Evolutionary conservation across 2,797 vertebrate species (phyloP).

Genomic region (Neostethus bicornis): DNA sequence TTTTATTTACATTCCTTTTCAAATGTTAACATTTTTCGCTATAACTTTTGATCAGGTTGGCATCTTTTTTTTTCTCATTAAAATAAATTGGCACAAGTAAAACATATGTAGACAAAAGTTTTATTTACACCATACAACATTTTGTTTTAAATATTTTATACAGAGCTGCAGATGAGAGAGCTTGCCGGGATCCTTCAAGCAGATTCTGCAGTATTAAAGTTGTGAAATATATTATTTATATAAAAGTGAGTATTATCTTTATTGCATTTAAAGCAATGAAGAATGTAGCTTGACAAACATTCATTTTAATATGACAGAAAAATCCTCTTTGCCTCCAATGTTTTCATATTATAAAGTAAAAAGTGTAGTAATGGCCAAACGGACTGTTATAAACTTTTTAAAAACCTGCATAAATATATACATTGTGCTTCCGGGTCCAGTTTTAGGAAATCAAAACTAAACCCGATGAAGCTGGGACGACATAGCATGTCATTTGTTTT

Average conservation of each 20-base stretch:
- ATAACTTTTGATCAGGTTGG: constrained; percentile 85
- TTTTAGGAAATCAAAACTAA: constrained; percentile 95
- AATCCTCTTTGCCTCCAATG: constrained; percentile 89
- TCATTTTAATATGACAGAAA: constrained; percentile 99
- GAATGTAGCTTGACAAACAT: constrained; percentile 99
- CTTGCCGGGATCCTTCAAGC: constrained; percentile 96
- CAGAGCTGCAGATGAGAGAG: constrained; percentile 99
- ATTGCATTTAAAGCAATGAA: constrained; percentile 99
- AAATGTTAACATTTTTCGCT: constrained; percentile 88
- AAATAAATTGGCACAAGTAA: constrained; percentile 98
- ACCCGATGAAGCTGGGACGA: constrained; percentile 98
- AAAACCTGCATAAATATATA: constrained; percentile 99
- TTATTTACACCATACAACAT: constrained; percentile 99
- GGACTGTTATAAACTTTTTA: constrained; percentile 99
- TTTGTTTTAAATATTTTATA: constrained; percentile 99
- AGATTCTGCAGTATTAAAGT: constrained; percentile 99
- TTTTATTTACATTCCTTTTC: constrained; percentile 91
- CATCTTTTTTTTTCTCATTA: constrained; percentile 85
- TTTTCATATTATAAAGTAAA: constrained; percentile 99
- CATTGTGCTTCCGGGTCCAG: constrained; percentile 99
- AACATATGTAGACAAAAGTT: constrained; percentile 99
- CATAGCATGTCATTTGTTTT: constrained; percentile 94
- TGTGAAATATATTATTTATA: constrained; percentile 99
- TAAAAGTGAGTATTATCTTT: constrained; percentile 99
- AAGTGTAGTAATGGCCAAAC: constrained; percentile 99